Conservation (phyloP, 2,888 invertebrate species). For the Lasioglossum morio region DNA sequence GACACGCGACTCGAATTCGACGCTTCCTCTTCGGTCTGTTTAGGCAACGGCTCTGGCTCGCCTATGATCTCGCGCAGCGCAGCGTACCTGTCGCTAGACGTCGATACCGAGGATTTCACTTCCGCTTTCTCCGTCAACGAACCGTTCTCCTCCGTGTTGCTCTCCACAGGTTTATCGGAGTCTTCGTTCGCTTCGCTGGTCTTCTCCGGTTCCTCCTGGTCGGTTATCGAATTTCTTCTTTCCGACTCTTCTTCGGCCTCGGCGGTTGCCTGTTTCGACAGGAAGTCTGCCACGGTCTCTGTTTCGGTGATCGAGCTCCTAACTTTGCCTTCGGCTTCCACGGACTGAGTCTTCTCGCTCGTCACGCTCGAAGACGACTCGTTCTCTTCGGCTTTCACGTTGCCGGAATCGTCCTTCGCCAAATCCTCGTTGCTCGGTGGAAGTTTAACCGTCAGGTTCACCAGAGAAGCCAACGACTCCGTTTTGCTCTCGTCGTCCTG, state of each 20-base stretch:
- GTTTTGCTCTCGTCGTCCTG: conserved; percentile 63
- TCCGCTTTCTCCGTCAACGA: conserved; percentile 81
- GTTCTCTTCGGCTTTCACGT: conserved; percentile 47
- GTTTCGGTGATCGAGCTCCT: conserved; percentile 5
- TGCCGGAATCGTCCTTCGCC: conserved; percentile 38
- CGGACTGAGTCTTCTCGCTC: conserved; percentile 42
- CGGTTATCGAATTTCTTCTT: conserved; percentile 32
- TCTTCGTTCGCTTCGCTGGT: conserved; percentile 63
- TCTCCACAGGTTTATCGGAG: conserved; percentile 59
- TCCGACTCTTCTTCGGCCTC: conserved; percentile 68
- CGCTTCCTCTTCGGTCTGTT: conserved; percentile 66
- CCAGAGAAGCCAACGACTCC: conserved; percentile 78
- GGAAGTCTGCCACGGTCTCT: conserved; percentile 10
- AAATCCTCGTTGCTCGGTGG: conserved; percentile 70
- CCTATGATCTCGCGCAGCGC: conserved; percentile 91
- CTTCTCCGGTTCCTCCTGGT: conserved; percentile 58
- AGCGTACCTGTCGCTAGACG: conserved; percentile 91
- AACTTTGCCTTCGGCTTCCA: conserved; percentile 34
- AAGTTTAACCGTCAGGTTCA: conserved; percentile 75
- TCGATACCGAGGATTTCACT: conserved; percentile 85
- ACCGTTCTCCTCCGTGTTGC: conserved; percentile 51
- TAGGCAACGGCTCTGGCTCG: conserved; percentile 72
- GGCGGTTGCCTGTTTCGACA: neutral
- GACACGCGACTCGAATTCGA: conserved; percentile 57
- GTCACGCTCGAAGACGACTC: conserved; percentile 23